Evolutionary conservation across 2,888 invertebrate species (phyloP).

Genomic region (Charanyca ferruginea): DNA sequence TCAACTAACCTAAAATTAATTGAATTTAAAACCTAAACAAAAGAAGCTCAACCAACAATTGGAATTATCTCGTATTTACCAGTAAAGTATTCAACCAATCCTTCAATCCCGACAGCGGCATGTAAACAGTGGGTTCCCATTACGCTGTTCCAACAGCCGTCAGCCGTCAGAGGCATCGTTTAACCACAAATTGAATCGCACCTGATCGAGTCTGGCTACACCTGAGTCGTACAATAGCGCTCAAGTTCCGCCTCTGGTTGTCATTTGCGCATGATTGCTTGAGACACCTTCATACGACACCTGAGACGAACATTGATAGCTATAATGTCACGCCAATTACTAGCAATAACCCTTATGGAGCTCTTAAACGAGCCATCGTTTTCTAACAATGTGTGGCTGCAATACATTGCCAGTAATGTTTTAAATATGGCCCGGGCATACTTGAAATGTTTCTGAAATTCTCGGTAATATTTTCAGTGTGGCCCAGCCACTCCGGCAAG

Average conservation of each 20-base stretch:
- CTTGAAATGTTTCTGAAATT: too few relatives aligned
- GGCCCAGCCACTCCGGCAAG: too few relatives aligned
- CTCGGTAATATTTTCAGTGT: too few relatives aligned
- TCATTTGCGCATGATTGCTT: constrained; percentile 57
- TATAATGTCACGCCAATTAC: constrained; percentile 29
- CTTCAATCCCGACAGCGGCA: constrained; percentile 1
- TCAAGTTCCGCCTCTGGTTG: constrained; percentile 51
- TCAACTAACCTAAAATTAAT: not conserved
- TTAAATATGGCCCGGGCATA: too few relatives aligned
- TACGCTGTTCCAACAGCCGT: constrained; percentile 26
- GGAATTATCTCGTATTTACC: not conserved
- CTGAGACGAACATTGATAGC: constrained; percentile 48
- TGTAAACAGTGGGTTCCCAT: constrained; percentile 25
- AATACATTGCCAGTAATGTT: too few relatives aligned
- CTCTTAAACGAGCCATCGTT: too few relatives aligned
- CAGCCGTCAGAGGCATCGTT: constrained; percentile 28
- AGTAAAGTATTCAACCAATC: not conserved
- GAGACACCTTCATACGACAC: constrained; percentile 38
- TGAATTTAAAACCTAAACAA: not conserved
- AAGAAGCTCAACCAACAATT: not conserved
- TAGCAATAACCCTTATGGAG: not conserved
- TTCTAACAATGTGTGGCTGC: too few relatives aligned
- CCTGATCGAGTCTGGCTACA: constrained; percentile 39
- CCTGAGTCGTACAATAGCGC: constrained; percentile 44
- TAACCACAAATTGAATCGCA: constrained; percentile 51